Conservation (phyloP, 2,888 invertebrate species). For the Noctuana brunneofusca region DNA sequence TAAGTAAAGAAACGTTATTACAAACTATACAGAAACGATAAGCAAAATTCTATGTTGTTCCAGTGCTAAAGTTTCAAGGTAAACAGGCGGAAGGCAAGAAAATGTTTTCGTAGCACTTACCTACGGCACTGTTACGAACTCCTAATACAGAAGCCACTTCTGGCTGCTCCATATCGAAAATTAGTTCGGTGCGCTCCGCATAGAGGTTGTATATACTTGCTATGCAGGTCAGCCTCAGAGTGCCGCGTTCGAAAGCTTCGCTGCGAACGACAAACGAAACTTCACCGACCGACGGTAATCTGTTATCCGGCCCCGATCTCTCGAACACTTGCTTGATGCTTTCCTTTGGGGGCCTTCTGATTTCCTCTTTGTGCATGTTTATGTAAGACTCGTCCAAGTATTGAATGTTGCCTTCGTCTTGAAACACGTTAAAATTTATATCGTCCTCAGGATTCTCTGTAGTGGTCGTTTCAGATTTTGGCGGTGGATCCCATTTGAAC, state of each 20-base stretch:
- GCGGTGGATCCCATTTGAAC: constrained; percentile 78
- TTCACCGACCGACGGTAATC: constrained; percentile 70
- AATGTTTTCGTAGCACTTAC: constrained; percentile 58
- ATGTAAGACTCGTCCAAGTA: constrained; percentile 77
- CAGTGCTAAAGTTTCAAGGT: constrained; percentile 4
- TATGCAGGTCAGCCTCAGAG: constrained; percentile 85
- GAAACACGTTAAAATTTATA: constrained; percentile 69
- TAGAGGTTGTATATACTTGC: constrained; percentile 87
- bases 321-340: constrained; percentile 63
- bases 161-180: constrained; percentile 89
- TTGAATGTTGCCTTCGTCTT: constrained; percentile 73
- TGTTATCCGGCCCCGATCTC: constrained; percentile 69
- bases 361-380: constrained; percentile 75
- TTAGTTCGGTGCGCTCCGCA: constrained; percentile 83
- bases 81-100: constrained; percentile 21
- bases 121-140: constrained; percentile 84
- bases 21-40: background rate
- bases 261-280: constrained; percentile 85
- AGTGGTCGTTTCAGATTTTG: constrained; percentile 70
- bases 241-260: constrained; percentile 85
- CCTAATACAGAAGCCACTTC: constrained; percentile 89
- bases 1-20: background rate
- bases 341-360: constrained; percentile 70
- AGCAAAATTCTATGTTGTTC: constrained; percentile 6
- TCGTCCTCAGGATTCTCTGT: constrained; percentile 71